These are phyloP conservation scores for Crotalus helleri DNA, from an alignment of 2,113 vertebrate species.

Conservation along the genomic window DNA sequence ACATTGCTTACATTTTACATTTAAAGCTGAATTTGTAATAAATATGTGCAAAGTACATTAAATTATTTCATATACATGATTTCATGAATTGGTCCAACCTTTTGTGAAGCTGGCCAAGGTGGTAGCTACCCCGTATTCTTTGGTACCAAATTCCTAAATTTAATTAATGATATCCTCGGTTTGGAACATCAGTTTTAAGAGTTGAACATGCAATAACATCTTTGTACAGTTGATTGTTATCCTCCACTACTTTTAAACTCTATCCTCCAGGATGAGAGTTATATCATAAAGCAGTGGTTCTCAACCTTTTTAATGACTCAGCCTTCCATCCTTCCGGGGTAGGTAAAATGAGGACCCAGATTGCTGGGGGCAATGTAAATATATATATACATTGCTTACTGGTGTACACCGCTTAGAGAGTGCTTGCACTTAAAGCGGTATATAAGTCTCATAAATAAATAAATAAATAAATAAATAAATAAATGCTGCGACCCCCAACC, in stretches of 20 bases:
- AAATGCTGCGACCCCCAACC: no score
- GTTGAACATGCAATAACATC: no score
- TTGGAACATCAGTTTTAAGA: neutral
- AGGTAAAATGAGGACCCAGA: no score
- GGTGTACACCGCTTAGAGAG: no score
- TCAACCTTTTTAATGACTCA: no score
- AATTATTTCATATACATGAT: neutral
- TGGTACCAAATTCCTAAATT: neutral
- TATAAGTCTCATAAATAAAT: no score
- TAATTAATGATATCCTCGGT: neutral
- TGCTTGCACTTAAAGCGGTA: no score
- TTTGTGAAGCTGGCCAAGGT: neutral
- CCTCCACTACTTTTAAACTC: neutral
- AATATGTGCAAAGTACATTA: neutral
- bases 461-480: no score
- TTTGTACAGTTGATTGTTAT: neutral
- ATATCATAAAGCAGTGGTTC: neutral
- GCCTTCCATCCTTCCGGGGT: no score
- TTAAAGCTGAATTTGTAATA: neutral
- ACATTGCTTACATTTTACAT: no score
- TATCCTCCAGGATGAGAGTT: neutral
- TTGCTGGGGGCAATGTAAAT: no score
- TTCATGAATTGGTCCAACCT: neutral
- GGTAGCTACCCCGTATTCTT: neutral
- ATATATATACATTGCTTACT: no score